Evolutionary conservation across 2,888 invertebrate genomes (phyloP), one percentile per base, ranked within the genome.

Genomic region (Sesamia inferens): DNA sequence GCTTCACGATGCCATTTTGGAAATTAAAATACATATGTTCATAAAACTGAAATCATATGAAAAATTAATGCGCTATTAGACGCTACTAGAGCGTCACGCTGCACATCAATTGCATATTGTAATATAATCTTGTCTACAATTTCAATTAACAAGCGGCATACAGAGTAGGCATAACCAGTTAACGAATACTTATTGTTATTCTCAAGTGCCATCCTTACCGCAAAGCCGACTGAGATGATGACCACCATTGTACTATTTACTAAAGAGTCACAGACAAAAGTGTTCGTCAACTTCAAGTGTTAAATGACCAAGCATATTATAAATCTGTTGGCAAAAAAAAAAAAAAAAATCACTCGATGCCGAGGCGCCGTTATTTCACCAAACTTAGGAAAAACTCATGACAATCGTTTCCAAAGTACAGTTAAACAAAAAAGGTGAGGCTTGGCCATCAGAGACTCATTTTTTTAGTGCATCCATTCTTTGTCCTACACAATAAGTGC

Each of bases 401-500:
- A 83, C 73, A 81, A 79, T 82, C 64, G 68, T 61, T 72, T 79
- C 78, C 75, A 83, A 89, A 90, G 90, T 91, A 91, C 89, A 88
- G 90, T 92, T 91, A 90, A 68, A 88, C 75, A 88, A 89, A 91
- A 93, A 91, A 89, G 86, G 19, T 76, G 85, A 88, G 64, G 68
- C 67, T 78, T 65, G 69, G 66, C 81, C 81, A 85, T 83, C 83
- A 82, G 16, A 39, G 24, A 48, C 42, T 77, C 87, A 90, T 90
- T 91, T 91, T 91, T 90, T 88, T 87, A 83, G 86, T 86, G 14
- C 59, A 61, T 83, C 76, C 79, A 78, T 90, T 87, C 85, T 87
- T 90, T 91, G 89, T 90, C 75, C 86, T 85, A 88, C 84, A 92
- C 92, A 93, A 93, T 92, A 87, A 87, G 81, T 81, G 81, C 79